Evolutionary conservation across 2,113 vertebrate species (phyloP), one percentile per base, ranked within the genome.

Genomic region (Aspidoscelis tigris): DNA sequence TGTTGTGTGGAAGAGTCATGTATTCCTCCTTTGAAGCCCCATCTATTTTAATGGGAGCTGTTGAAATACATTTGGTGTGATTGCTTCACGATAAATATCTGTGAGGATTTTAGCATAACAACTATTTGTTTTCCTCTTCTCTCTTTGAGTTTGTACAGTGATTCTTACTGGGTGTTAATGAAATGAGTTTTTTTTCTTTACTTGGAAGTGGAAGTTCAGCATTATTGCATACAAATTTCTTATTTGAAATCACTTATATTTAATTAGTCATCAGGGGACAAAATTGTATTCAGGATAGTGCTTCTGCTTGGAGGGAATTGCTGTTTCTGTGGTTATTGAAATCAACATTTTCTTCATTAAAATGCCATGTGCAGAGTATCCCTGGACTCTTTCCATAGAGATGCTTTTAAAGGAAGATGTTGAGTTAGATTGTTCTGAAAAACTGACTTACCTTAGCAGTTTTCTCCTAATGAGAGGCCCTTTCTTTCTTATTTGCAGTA

Each of bases 261-360:
- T 87, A 83, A 87, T 87, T 78, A 90, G 76, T 82, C 72, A 53
- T 73, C 21, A 81, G 53, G 6, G 20, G 86, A 14, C 84, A 81
- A 81, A 75, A 58, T 87, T 70, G 12, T n/a, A 86, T 61, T 58
- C 90, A 33, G 58, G 91, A 33, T 44, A 81, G 64, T 88, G 86
- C 79, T 89, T 79, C 84, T 65, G 65, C 50, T 78, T 77, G 83
- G 79, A 72, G 71, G n/a, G 39, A 47, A 74, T 26, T 90, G 76
- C 6, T 72, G 2, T 58, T 84, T 26, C 50, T 22, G 83, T 70
- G 73, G 0, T 0, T 24, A 0, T 43, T 76, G 77, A 81, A 64
- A 86, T 65, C 55, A 20, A 0, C 64, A 44, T 78, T 89, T 84
- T 76, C 41, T 50, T 93, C 76, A 86, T 83, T 87, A 89, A 90